Percentiles rank a stretch among this genome's conserved stretches.
Evolutionary conservation across 2,113 vertebrate species (phyloP).

Genomic region (Orthonyx spaldingii): DNA sequence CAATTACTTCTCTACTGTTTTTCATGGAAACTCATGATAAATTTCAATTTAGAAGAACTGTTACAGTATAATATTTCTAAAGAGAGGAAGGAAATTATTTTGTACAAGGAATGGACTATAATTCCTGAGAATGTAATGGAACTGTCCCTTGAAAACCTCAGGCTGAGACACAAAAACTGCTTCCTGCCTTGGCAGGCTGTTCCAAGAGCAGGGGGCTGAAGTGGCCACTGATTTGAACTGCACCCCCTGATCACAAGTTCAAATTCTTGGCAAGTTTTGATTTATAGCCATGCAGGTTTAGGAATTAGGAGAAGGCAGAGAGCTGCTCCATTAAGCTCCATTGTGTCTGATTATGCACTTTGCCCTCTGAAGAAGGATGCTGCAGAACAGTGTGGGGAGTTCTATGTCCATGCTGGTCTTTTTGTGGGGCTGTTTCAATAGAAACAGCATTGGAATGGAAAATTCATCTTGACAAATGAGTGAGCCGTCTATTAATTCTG

Average conservation of each 20-base stretch:
- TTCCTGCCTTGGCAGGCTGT: neutral
- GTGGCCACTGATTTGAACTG: rapidly evolving
- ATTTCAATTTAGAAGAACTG: neutral
- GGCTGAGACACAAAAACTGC: rapidly evolving
- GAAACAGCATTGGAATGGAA: neutral
- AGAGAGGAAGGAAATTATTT: neutral
- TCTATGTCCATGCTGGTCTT: neutral
- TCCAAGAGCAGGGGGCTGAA: neutral
- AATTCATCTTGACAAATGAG: neutral
- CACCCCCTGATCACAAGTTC: rapidly evolving
- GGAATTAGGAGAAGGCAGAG: neutral
- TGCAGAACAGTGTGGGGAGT: neutral
- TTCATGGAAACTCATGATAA: neutral
- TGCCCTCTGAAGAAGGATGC: neutral
- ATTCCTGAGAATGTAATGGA: neutral
- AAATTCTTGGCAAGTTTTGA: neutral
- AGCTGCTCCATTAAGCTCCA: neutral
- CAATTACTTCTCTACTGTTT: neutral
- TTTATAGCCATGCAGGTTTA: neutral
- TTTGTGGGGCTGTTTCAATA: neutral
- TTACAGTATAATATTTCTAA: neutral
- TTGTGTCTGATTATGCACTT: neutral
- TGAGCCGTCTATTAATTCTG: neutral
- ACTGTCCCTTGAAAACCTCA: neutral
- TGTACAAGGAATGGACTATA: neutral